These are phyloP conservation scores for Thalassophryne amazonica DNA, from an alignment of 2,797 vertebrate genomes.

Conservation along the genomic window DNA sequence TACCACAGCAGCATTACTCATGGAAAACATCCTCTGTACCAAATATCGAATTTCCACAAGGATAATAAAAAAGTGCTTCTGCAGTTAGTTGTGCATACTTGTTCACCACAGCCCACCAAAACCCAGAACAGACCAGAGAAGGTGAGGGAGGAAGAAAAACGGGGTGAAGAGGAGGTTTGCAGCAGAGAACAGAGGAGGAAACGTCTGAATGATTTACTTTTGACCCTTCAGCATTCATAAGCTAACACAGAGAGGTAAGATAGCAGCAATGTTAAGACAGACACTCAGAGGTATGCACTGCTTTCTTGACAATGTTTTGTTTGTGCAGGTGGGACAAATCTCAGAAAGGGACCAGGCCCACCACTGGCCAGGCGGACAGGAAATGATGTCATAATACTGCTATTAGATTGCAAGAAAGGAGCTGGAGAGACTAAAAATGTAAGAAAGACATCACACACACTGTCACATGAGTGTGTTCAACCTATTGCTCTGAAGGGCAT, in stretches of 20 bases:
- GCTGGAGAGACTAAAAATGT: constrained; percentile 35
- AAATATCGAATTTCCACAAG: constrained; percentile 15
- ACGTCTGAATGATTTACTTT: constrained; percentile 91
- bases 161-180: constrained; percentile 78
- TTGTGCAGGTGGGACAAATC: constrained; percentile 57
- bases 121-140: constrained; percentile 74
- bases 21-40: not conserved
- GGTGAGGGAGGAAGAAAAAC: constrained; percentile 61
- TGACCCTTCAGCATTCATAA: constrained; percentile 89
- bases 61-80: constrained; percentile 48
- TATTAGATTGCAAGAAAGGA: constrained; percentile 24
- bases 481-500: constrained; percentile 62
- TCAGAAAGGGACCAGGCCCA: constrained; percentile 52
- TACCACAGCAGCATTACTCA: not conserved
- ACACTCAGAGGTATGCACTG: not conserved
- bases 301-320: constrained; percentile 28
- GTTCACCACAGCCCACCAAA: constrained; percentile 62
- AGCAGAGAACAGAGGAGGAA: constrained; percentile 84
- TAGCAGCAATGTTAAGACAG: not conserved
- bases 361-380: constrained; percentile 49
- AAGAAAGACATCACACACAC: constrained; percentile 48
- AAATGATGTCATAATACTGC: constrained; percentile 52
- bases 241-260: constrained; percentile 76
- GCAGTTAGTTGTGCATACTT: constrained; percentile 40
- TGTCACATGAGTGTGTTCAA: constrained; percentile 56